Evolutionary conservation across 1,140 invertebrate species (phyloP).

Genomic region (Agrypnia vestita): DNA sequence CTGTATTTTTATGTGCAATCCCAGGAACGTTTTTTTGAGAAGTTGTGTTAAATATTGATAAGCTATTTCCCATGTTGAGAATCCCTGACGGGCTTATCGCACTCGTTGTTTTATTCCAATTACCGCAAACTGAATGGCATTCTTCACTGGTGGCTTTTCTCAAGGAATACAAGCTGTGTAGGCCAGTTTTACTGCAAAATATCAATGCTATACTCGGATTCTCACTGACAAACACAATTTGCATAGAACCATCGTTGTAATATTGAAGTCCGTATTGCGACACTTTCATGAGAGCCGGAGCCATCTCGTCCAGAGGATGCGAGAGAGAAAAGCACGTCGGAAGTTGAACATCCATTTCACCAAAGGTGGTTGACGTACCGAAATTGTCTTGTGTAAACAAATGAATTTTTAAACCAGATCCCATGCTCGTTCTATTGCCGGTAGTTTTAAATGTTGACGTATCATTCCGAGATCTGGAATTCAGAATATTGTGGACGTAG

Average conservation of each 20-base stretch:
- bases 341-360: conserved; percentile 68
- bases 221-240: conserved; percentile 73
- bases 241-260: conserved; percentile 70
- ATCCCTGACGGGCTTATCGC: conserved; percentile 70
- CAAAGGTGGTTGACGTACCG: conserved; percentile 31
- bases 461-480: conserved; percentile 44
- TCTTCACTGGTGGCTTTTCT: conserved; percentile 85
- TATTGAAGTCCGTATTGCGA: conserved; percentile 72
- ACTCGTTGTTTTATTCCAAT: conserved; percentile 69
- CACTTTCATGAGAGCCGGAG: conserved; percentile 84
- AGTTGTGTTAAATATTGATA: conserved; percentile 63
- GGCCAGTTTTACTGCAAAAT: conserved; percentile 83
- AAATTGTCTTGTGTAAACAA: conserved; percentile 43
- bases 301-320: conserved; percentile 92
- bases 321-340: conserved; percentile 87
- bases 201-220: conserved; percentile 77
- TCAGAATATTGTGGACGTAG: conserved; percentile 60
- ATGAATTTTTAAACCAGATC: conserved; percentile 41
- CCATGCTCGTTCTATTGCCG: conserved; percentile 42
- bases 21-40: conserved; percentile 12
- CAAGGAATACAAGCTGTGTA: conserved; percentile 89
- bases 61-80: conserved; percentile 62
- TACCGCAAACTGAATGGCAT: conserved; percentile 74
- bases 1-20: conserved; percentile 44
- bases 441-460: conserved; percentile 14